Base-by-base conservation (phyloP, 2,888 invertebrate species). In the Cordylochernes scorpioides region DNA sequence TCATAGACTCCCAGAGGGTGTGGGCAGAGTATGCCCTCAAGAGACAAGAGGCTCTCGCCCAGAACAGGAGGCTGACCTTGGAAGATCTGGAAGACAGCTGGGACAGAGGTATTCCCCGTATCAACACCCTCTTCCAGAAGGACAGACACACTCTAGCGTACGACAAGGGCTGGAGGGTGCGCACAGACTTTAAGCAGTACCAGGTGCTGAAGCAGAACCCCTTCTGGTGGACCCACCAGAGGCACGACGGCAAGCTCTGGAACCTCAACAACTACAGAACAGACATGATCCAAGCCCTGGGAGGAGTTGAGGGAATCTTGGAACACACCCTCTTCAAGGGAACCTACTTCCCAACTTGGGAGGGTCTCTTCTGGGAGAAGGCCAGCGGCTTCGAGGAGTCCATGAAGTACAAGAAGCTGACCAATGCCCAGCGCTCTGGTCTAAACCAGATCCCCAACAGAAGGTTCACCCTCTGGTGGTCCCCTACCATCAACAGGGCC, bases 191-290 rank as follows among this genome's bases (percentile, higher is more conserved):
- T 58, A 97, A 99, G 52, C 88, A 91, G 49, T 97, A 91, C 49
- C 86, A 86, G 29, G 88, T 97, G 2, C 57, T 97, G 38, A 99
- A 99, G 53, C 97, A 97, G 56, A 97, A 99, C 65, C 97, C 97
- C 0, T 97, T 99, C 67, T 99, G 97, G 97, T 99, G 97, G 97
- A 97, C 97, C 0, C 97, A 97, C 59, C 97, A 99, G 55, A 65
- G 94, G 2, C 97, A 97, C 62, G 97, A 99, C 52, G 97, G 97
- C 31, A 99, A 99, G 59, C 59, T 97, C 39, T 97, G 97, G 97
- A 99, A 97, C 56, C 57, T 99, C 45, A 99, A 99, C 59, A 99
- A 99, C 59, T 97, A 99, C 55, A 66, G 97, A 36, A 99, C 97
- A 0, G 97, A 99, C 53, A 99, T 99, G 97, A 99, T 99, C 39